These are phyloP conservation scores for Sebastiscus tertius DNA, from an alignment of 2,797 vertebrate genomes.

Conservation along the genomic window DNA sequence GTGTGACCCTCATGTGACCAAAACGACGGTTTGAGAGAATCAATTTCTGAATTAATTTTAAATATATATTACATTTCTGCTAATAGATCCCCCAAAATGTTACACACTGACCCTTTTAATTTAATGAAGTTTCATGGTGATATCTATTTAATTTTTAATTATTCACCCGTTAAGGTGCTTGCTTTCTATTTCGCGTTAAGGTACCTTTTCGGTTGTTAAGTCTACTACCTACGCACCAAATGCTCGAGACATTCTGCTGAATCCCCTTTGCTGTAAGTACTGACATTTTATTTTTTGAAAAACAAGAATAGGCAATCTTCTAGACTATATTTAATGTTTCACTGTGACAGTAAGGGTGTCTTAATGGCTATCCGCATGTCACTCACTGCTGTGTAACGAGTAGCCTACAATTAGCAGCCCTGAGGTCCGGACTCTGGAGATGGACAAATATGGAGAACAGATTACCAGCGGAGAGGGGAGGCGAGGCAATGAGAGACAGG, in stretches of 20 bases:
- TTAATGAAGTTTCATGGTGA: not conserved
- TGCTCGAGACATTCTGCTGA: not conserved
- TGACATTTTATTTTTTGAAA: not conserved
- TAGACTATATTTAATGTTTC: constrained; percentile 8
- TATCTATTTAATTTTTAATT: not conserved
- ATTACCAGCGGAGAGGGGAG: constrained; percentile 11
- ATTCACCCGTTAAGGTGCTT: not conserved
- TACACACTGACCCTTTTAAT: too few relatives aligned
- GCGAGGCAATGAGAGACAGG: constrained; percentile 14
- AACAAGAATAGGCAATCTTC: constrained; percentile 1
- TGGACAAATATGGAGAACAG: constrained; percentile 36
- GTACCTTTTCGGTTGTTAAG: constrained; percentile 17
- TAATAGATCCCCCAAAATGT: too few relatives aligned
- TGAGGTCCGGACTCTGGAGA: constrained; percentile 27
- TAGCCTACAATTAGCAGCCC: constrained; percentile 2
- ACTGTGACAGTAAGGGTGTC: constrained; percentile 9
- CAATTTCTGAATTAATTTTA: too few relatives aligned
- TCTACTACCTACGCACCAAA: not conserved
- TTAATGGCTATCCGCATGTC: constrained; percentile 21
- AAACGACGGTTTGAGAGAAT: too few relatives aligned
- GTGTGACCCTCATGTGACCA: too few relatives aligned
- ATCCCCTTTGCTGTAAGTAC: not conserved
- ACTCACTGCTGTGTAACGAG: constrained; percentile 25
- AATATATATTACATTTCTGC: too few relatives aligned
- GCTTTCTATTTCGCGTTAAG: constrained; percentile 5